Evolutionary conservation across 2,888 invertebrate genomes (phyloP).

Genomic region (Drosophila prostipennis): DNA sequence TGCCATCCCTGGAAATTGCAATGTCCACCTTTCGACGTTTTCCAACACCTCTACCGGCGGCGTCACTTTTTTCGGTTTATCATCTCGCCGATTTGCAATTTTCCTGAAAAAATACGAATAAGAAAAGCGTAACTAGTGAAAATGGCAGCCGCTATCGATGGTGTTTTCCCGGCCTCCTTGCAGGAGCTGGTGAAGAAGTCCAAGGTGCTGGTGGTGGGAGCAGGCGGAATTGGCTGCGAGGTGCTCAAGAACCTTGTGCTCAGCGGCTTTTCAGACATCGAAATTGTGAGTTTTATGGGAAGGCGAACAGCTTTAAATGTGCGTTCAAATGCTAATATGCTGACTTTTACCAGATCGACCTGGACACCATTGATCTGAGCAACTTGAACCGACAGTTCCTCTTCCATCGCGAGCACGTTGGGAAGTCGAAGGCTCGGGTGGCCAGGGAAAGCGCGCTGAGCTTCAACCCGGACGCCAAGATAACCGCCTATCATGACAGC

Average conservation of each 20-base stretch:
- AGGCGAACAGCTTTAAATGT: background rate
- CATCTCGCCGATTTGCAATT: conserved; percentile 9
- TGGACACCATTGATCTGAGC: conserved; percentile 99
- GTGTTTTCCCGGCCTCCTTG: conserved; percentile 88
- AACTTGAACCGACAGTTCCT: conserved; percentile 99
- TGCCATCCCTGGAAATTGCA: background rate
- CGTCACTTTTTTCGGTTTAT: conserved; percentile 54
- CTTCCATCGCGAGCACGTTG: conserved; percentile 99
- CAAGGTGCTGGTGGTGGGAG: conserved; percentile 95
- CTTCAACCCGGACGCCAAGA: conserved; percentile 95
- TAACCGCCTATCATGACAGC: conserved; percentile 96
- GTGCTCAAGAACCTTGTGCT: conserved; percentile 98
- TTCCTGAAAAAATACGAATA: conserved; percentile 7
- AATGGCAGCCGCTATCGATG: conserved; percentile 89
- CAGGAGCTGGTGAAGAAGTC: conserved; percentile 88
- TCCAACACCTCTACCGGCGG: conserved; percentile 54
- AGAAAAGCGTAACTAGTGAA: conserved; percentile 18
- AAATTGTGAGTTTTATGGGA: conserved; percentile 90
- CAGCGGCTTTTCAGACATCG: conserved; percentile 96
- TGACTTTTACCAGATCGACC: conserved; percentile 91
- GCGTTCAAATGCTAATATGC: background rate
- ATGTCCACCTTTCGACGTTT: background rate
- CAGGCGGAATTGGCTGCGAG: conserved; percentile 99
- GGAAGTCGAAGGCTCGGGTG: conserved; percentile 97
- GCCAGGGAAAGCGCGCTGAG: conserved; percentile 94